Evolutionary conservation across 1,140 invertebrate genomes (phyloP), one percentile per base, ranked within the genome.

Genomic region (Hetaerina americana): DNA sequence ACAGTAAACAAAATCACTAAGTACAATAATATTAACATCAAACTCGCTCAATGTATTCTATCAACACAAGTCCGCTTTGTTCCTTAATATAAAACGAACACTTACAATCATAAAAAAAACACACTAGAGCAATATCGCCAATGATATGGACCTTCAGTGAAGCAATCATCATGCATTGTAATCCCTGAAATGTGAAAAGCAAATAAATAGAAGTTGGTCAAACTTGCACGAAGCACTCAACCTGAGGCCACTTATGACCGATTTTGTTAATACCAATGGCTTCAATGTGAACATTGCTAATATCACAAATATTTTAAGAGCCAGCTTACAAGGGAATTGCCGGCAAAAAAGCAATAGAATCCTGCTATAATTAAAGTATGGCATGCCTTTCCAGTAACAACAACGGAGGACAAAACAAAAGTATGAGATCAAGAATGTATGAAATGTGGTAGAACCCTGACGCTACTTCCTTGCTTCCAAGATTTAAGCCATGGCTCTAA

Each of bases 1-100:
- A 57, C 10, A 57, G 40, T 57, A 57, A 57, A 57, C 40, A 57
- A 57, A 57, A 57, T 57, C 40, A 57, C 40, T 57, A 57, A 57
- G 40, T 57, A 57, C 40, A 57, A 57, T 57, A 57, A 57, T 57
- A 57, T 57, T 57, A 57, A 57, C 40, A 57, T 57, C 40, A 57
- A 57, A 57, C 40, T 57, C 22, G 40, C 22, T 57, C 40, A 57
- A 57, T 57, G 40, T 57, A 57, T 57, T 57, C 40, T 57, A 57
- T 57, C 22, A 57, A 57, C 40, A 57, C 22, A 57, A 57, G 40
- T 57, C 40, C 40, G 40, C 22, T 57, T 57, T 12, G 10, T 18
- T 57, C 22, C 22, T 57, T 57, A 57, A 57, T 57, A 57, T 57
- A 57, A 57, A 57, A 57, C 40, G 40, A 57, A 57, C 40, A 57